Evolutionary conservation across 2,797 vertebrate species (phyloP), one percentile per base, ranked within the genome.

Genomic region (Tinamus major): DNA sequence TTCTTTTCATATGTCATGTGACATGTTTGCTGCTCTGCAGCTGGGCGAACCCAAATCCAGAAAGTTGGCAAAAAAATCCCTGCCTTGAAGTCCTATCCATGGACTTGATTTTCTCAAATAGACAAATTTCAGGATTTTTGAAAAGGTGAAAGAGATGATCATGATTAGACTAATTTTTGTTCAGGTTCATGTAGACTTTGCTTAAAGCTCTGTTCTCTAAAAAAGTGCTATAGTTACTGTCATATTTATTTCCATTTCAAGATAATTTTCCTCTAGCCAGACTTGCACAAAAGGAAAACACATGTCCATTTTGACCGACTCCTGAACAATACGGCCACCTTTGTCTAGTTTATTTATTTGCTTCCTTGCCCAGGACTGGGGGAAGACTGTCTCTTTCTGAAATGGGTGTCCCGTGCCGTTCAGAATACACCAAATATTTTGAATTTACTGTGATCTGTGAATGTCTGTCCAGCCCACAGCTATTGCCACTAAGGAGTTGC

Each of bases 181-280:
- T 90, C 17, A 82, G 37, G 26, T 82, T 85, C 56, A 23, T 79
- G 41, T 55, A 92, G 59, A 16, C 41, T 85, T 87, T 87, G 77
- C 29, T n/a, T 83, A 39, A 79, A 65, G 24, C 33, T 72, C 41
- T 19, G 6, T 65, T 62, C 48, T 13, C 35, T 70, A 72, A 85
- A 80, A 26, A 48, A 64, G 10, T n/a, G 85, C 85, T 71, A 56
- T 37, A 67, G 58, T 37, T 90, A 75, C 55, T 72, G 69, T 79
- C 74, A 92, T 39, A 69, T 59, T 78, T 87, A 83, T 78, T 85
- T 85, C n/a, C 53, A 65, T 70, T 87, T 87, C 17, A 89, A 89
- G 68, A 61, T 83, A 65, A 55, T 83, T 87, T 89, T 37, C 55
- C 59, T 89, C 37, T 76, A 75, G n/a, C 14, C 62, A 85, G 69